These are phyloP conservation scores for Boulengeromyrus knoepffleri DNA, from an alignment of 2,113 vertebrate species.

Conservation along the genomic window DNA sequence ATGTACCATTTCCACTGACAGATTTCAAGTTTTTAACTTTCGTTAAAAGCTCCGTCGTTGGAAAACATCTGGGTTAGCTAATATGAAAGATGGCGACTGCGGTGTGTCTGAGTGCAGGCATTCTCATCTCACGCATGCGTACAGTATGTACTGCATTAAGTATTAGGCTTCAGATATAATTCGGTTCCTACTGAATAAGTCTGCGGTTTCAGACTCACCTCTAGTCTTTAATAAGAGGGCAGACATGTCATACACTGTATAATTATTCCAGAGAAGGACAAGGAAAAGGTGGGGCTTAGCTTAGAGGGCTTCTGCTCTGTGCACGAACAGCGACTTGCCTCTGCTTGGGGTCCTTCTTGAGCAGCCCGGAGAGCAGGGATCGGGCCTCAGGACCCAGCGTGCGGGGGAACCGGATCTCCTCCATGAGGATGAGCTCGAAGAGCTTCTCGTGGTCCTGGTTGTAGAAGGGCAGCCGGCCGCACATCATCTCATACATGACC, in stretches of 20 bases:
- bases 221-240: not conserved
- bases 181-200: not conserved
- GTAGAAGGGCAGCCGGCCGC: slow-evolving; percentile 87
- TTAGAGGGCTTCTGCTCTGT: not conserved
- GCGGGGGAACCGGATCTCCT: slow-evolving; percentile 86
- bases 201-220: not conserved
- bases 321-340: slow-evolving; percentile 48
- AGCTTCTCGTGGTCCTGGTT: slow-evolving; percentile 92
- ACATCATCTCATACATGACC: slow-evolving; percentile 95
- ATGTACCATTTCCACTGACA: not conserved
- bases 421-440: slow-evolving; percentile 90
- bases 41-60: not conserved
- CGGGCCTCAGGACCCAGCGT: slow-evolving; percentile 74
- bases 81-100: not conserved
- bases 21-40: not conserved
- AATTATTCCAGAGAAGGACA: not conserved
- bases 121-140: not conserved
- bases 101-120: not conserved
- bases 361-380: slow-evolving; percentile 75
- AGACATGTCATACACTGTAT: not conserved
- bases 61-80: not conserved
- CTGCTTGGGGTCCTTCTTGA: slow-evolving; percentile 87
- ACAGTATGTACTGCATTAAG: not conserved
- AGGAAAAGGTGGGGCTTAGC: not conserved
- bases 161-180: not conserved